A percentile compares a stretch with the other conserved stretches of the same genome.
Evolutionary conservation across 2,113 vertebrate species (phyloP).

Genomic region (Bolborhynchus lineola): DNA sequence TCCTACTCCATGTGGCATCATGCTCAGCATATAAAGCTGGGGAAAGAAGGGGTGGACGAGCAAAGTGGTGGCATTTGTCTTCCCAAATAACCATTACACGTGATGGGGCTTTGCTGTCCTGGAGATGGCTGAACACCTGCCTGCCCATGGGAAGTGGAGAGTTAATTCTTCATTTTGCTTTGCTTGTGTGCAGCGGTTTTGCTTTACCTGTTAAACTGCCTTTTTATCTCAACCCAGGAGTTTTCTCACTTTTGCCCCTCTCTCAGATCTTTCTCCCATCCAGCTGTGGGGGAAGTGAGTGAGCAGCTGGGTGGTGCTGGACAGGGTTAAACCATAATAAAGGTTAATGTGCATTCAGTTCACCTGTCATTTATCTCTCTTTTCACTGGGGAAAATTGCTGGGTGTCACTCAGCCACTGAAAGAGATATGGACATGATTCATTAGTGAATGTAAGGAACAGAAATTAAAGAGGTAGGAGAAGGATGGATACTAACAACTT

Average conservation of each 20-base stretch:
- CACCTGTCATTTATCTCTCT: not conserved
- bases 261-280: not conserved
- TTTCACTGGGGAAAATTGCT: not conserved
- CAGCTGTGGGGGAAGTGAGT: not conserved
- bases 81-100: rapidly evolving
- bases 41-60: not conserved
- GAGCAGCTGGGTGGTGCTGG: not conserved
- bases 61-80: rapidly evolving
- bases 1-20: rapidly evolving
- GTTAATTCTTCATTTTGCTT: not conserved
- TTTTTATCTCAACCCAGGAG: not conserved
- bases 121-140: not conserved
- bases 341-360: not conserved
- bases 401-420: not conserved
- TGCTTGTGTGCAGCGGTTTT: rapidly evolving
- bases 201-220: not conserved
- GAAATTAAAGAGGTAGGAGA: not conserved
- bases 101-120: not conserved
- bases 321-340: not conserved
- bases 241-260: not conserved
- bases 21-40: not conserved
- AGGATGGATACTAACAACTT: not conserved
- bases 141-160: rapidly evolving
- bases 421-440: not conserved
- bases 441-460: not conserved